A percentile compares a stretch with the other conserved stretches of the same genome.
Evolutionary conservation across 2,888 invertebrate genomes (phyloP).

Genomic region (Notodonta dromedarius): DNA sequence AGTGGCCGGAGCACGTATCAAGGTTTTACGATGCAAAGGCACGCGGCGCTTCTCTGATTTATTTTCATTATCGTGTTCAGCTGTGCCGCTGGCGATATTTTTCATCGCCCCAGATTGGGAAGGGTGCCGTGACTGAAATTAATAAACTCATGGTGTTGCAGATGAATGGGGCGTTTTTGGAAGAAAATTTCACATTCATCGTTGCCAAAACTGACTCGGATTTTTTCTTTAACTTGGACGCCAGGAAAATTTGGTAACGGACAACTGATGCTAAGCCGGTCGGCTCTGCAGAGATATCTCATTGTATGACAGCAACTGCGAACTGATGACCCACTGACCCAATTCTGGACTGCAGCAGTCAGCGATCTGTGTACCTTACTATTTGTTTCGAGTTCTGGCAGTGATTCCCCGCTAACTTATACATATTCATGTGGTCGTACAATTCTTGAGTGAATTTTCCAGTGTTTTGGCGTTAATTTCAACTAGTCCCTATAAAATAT

Average conservation of each 20-base stretch:
- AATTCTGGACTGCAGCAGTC: slow-evolving; percentile 77
- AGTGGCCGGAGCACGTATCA: slow-evolving; percentile 51
- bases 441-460: slow-evolving; percentile 39
- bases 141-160: slow-evolving; percentile 44
- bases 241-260: slow-evolving; percentile 52
- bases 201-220: slow-evolving; percentile 24
- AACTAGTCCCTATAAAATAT: slow-evolving; percentile 23
- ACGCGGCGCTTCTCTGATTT: slow-evolving; percentile 58
- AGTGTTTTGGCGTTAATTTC: slow-evolving; percentile 25
- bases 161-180: slow-evolving; percentile 27
- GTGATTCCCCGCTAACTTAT: slow-evolving; percentile 63
- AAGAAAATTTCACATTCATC: slow-evolving; percentile 40
- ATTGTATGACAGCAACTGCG: slow-evolving; percentile 72
- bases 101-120: slow-evolving; percentile 49
- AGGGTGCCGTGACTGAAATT: slow-evolving; percentile 52
- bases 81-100: slow-evolving; percentile 54
- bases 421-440: slow-evolving; percentile 59
- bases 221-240: slow-evolving; percentile 32
- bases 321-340: slow-evolving; percentile 78
- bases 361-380: slow-evolving; percentile 64
- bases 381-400: slow-evolving; percentile 78
- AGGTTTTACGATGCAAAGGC: slow-evolving; percentile 63
- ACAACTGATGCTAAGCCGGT: slow-evolving; percentile 63
- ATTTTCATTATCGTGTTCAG: slow-evolving; percentile 67
- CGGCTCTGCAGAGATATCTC: slow-evolving; percentile 75